These are phyloP conservation scores for Tigriopus japonicus DNA, from an alignment of 1,140 invertebrate genomes.

Conservation along the genomic window DNA sequence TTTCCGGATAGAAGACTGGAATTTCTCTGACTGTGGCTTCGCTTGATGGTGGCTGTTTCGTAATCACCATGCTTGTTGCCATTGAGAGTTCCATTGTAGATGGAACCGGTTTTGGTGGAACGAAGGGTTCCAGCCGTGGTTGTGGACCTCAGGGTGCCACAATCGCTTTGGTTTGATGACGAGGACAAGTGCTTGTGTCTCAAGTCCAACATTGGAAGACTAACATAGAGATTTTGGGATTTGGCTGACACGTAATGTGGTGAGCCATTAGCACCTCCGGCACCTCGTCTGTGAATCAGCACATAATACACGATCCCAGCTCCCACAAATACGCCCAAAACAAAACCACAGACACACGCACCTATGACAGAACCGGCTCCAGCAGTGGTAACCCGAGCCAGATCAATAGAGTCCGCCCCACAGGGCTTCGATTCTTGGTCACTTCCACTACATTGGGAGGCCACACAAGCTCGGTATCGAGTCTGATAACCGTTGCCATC, in stretches of 20 bases:
- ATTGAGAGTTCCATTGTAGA: neutral
- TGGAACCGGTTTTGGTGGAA: neutral
- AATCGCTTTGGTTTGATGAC: neutral
- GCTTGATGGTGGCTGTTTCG: conserved; percentile 11
- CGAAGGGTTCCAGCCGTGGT: neutral
- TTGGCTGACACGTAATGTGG: conserved; percentile 13
- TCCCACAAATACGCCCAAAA: neutral
- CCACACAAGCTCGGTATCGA: neutral
- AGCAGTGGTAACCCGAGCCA: neutral
- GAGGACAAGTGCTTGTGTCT: conserved; percentile 9
- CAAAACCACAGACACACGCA: conserved; percentile 9
- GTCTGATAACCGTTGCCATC: neutral
- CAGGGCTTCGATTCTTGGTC: neutral
- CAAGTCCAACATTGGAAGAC: conserved; percentile 10
- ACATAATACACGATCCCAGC: conserved; percentile 1
- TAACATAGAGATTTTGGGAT: conserved; percentile 13
- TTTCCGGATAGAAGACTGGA: neutral
- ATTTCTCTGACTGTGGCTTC: neutral
- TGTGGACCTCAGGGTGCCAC: conserved; percentile 3
- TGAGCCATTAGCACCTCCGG: neutral
- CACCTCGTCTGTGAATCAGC: neutral
- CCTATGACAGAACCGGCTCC: conserved; percentile 1
- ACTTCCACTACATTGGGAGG: neutral
- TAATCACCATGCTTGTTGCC: neutral
- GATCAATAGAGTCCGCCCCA: neutral